Evolutionary conservation across 2,797 vertebrate genomes (phyloP).

Genomic region (Esox masquinongy): DNA sequence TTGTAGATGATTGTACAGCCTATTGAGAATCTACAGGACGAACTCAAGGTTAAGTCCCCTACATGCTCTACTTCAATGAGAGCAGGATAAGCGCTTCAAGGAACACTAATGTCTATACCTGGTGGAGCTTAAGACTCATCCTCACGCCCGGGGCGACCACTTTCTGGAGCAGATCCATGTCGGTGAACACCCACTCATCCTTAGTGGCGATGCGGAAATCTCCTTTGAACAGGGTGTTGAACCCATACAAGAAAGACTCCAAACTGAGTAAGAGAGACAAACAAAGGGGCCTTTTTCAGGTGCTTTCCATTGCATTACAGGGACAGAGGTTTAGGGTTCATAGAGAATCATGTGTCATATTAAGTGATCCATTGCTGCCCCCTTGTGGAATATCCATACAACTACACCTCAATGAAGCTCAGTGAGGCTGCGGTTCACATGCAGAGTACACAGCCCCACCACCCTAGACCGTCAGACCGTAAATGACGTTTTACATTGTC

Average conservation of each 20-base stretch:
- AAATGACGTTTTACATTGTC: too few species aligned
- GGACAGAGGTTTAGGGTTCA: not conserved
- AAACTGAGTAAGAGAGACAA: slow-evolving; percentile 74
- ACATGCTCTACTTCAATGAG: not conserved
- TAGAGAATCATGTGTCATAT: not conserved
- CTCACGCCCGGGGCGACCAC: slow-evolving; percentile 91
- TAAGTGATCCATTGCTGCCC: slow-evolving; percentile 30
- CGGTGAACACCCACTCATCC: slow-evolving; percentile 97
- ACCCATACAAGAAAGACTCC: slow-evolving; percentile 95
- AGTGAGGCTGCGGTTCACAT: too few species aligned
- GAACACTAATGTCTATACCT: slow-evolving; percentile 70
- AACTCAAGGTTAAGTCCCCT: not conserved
- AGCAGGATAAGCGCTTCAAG: not conserved
- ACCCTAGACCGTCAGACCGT: too few species aligned
- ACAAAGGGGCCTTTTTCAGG: not conserved
- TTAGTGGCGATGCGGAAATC: slow-evolving; percentile 90
- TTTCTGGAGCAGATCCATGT: slow-evolving; percentile 93
- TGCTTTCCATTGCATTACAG: not conserved
- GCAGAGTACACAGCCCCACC: too few species aligned
- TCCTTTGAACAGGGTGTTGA: slow-evolving; percentile 95
- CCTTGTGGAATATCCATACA: slow-evolving; percentile 41
- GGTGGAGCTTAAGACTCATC: slow-evolving; percentile 97
- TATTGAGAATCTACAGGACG: not conserved
- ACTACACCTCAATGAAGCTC: slow-evolving; percentile 18
- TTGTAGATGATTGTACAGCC: not conserved